Percentiles rank a stretch among this genome's conserved stretches.
Evolutionary conservation across 2,113 vertebrate species (phyloP).

Genomic region (Origma solitaria): DNA sequence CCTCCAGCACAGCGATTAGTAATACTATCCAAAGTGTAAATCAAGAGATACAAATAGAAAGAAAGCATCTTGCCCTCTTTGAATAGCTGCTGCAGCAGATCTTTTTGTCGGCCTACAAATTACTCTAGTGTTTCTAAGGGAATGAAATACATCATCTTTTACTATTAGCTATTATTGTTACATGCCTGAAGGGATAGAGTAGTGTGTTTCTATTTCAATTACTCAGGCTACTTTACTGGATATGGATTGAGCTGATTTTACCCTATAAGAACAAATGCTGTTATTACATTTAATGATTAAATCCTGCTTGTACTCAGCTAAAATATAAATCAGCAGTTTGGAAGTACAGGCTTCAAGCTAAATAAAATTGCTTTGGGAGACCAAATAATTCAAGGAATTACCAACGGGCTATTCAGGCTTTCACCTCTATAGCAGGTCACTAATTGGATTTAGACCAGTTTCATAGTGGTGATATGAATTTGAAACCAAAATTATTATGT

Average conservation of each 20-base stretch:
- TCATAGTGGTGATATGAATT: conserved; percentile 16
- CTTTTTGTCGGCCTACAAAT: not conserved
- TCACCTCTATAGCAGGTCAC: conserved; percentile 47
- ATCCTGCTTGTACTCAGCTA: conserved; percentile 35
- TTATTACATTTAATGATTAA: conserved; percentile 64
- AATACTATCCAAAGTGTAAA: not conserved
- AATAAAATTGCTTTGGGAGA: conserved; percentile 66
- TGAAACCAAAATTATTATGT: conserved; percentile 5
- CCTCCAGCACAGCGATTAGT: not conserved
- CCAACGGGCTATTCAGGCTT: conserved; percentile 18
- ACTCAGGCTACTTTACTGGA: conserved; percentile 20
- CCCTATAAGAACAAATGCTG: conserved; percentile 46
- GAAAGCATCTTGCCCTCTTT: not conserved
- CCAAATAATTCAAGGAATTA: conserved; percentile 48
- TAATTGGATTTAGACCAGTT: conserved; percentile 55
- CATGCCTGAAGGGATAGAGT: not conserved
- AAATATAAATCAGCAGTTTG: conserved; percentile 61
- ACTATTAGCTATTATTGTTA: conserved; percentile 40
- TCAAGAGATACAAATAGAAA: not conserved
- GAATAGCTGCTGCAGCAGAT: not conserved
- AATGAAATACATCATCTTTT: conserved; percentile 28
- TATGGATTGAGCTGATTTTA: conserved; percentile 48
- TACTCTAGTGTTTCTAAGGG: not conserved
- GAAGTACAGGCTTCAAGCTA: conserved; percentile 57
- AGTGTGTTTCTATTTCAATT: conserved; percentile 46